These are phyloP conservation scores for Catocala nupta DNA, from an alignment of 2,888 invertebrate species.

Conservation along the genomic window DNA sequence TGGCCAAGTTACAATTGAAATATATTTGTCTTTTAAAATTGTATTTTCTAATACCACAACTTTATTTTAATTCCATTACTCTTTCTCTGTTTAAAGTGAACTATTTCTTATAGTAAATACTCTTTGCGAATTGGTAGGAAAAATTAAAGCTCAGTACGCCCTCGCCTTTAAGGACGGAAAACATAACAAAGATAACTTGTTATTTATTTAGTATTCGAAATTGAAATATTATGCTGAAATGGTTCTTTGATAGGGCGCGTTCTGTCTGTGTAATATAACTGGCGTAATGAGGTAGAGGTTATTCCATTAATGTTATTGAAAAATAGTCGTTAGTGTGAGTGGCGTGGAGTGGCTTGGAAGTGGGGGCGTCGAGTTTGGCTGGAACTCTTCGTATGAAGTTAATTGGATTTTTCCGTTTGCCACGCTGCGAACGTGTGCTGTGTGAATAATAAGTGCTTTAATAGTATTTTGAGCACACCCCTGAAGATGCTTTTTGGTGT, in stretches of 20 bases:
- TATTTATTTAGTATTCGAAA: constrained; percentile 41
- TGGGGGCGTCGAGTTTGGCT: constrained; percentile 63
- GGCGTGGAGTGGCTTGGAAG: constrained; percentile 55
- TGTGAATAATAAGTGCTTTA: constrained; percentile 78
- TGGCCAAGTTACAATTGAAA: constrained; percentile 38
- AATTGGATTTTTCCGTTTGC: constrained; percentile 86
- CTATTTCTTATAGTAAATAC: constrained; percentile 10
- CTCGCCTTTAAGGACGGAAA: constrained; percentile 12
- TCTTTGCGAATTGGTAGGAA: constrained; percentile 3
- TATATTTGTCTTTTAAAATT: constrained; percentile 38
- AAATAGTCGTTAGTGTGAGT: constrained; percentile 76
- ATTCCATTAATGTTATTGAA: constrained; percentile 79
- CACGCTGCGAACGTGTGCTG: constrained; percentile 74
- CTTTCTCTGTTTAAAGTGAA: constrained; percentile 13
- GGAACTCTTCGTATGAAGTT: constrained; percentile 80
- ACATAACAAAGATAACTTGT: constrained; percentile 41
- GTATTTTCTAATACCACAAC: constrained; percentile 8
- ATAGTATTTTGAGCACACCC: constrained; percentile 68
- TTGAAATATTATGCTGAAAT: constrained; percentile 51
- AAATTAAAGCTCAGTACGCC: not conserved
- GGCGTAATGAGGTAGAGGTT: constrained; percentile 62
- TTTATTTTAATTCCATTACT: constrained; percentile 23
- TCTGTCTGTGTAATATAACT: constrained; percentile 49
- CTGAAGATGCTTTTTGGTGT: constrained; percentile 49
- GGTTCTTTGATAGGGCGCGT: constrained; percentile 46